A percentile compares a stretch with the other conserved stretches of the same genome.
Evolutionary conservation across 2,113 vertebrate genomes (phyloP).

Genomic region (Gorsachius goisagi): DNA sequence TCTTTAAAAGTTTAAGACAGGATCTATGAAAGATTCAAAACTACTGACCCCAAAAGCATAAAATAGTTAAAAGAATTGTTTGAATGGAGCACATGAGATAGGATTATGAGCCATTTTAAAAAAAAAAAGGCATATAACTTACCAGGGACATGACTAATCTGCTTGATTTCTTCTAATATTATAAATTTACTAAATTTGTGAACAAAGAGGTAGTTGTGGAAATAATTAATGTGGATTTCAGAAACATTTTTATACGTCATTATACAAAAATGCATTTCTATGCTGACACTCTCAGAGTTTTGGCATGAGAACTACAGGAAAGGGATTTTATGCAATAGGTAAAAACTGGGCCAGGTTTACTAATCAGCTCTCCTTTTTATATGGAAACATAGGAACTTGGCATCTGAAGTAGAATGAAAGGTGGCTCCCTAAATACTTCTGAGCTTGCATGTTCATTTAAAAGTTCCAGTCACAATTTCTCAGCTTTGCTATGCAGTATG

Average conservation of each 20-base stretch:
- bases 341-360: background rate
- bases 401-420: background rate
- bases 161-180: background rate
- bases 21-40: background rate
- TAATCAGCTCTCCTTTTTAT: background rate
- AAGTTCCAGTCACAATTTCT: background rate
- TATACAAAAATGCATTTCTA: background rate
- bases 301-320: background rate
- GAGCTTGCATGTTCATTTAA: background rate
- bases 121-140: background rate
- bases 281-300: background rate
- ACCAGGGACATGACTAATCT: background rate
- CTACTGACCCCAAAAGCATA: background rate
- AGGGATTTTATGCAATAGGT: background rate
- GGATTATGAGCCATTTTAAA: background rate
- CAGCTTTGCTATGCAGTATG: background rate
- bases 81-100: background rate
- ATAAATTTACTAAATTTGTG: background rate
- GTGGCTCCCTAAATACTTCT: background rate
- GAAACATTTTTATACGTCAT: background rate
- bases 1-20: background rate
- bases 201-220: background rate
- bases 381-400: background rate
- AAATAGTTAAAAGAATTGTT: background rate
- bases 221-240: slow-evolving; percentile 11